Evolutionary conservation across 1,140 invertebrate genomes (phyloP).

Genomic region (Sinella curviseta): DNA sequence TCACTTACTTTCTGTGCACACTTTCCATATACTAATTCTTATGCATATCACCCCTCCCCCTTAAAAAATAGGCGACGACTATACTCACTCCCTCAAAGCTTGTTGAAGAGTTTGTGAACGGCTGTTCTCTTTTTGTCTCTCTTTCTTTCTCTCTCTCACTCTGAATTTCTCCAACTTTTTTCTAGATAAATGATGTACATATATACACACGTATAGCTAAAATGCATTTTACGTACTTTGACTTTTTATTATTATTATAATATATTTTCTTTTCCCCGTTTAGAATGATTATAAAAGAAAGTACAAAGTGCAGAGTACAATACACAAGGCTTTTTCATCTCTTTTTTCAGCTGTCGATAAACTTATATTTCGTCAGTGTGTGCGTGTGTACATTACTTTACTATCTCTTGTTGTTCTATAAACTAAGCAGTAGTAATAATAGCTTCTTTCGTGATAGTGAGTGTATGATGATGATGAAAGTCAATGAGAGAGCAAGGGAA

Average conservation of each 20-base stretch:
- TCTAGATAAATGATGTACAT: background rate
- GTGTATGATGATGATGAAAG: background rate
- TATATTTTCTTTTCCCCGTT: background rate
- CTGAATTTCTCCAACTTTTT: background rate
- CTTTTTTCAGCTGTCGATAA: background rate
- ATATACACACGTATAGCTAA: background rate
- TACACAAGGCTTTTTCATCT: background rate
- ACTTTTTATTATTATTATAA: background rate
- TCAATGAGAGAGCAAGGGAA: background rate
- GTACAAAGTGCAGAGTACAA: background rate
- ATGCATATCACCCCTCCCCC: background rate
- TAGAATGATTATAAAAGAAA: background rate
- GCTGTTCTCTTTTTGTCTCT: slow-evolving; percentile 18
- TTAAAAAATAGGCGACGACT: background rate
- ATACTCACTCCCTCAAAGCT: background rate
- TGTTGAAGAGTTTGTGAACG: background rate
- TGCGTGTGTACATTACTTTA: background rate
- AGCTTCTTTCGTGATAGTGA: background rate
- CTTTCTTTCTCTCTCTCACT: background rate
- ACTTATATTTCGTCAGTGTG: background rate
- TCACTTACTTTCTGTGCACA: no score
- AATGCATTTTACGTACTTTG: background rate
- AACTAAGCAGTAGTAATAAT: background rate
- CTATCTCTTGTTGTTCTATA: no score
- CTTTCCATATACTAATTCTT: no score